These are phyloP conservation scores for Mormyrus lacerda DNA, from an alignment of 2,113 vertebrate species.

Conservation along the genomic window DNA sequence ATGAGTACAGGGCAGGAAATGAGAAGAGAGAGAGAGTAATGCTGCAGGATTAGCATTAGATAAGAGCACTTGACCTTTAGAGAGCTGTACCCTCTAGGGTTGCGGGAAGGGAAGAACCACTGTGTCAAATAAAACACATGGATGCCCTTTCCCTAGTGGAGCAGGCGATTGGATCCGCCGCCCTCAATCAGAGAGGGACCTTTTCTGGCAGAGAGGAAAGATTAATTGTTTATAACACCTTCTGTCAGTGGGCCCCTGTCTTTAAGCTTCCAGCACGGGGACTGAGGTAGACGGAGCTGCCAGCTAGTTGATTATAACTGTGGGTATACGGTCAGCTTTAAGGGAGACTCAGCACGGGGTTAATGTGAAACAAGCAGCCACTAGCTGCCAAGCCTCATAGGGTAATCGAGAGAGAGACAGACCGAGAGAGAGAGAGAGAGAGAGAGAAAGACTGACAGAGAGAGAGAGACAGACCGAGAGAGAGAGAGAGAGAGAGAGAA, in stretches of 20 bases:
- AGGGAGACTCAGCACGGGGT: slow-evolving; percentile 35
- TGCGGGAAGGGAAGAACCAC: neutral
- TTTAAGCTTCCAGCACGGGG: slow-evolving; percentile 40
- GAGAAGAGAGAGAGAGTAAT: slow-evolving; percentile 5
- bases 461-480: neutral
- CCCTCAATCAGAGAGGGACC: neutral
- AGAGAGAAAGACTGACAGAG: too few species aligned
- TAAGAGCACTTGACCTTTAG: slow-evolving; percentile 23
- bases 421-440: neutral
- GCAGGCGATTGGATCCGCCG: neutral
- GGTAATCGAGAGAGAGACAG: neutral
- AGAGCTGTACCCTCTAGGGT: neutral
- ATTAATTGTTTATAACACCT: slow-evolving; percentile 37
- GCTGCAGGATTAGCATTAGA: slow-evolving; percentile 14
- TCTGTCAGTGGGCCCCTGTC: slow-evolving; percentile 35
- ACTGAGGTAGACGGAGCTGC: slow-evolving; percentile 28
- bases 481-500: neutral
- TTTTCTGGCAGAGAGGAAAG: slow-evolving; percentile 28
- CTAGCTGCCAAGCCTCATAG: slow-evolving; percentile 27
- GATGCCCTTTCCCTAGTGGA: neutral
- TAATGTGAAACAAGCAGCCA: slow-evolving; percentile 13
- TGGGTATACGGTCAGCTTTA: slow-evolving; percentile 29
- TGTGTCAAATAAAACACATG: neutral
- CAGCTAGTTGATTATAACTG: slow-evolving; percentile 39
- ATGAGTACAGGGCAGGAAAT: slow-evolving; percentile 12